Base-by-base conservation (phyloP, 2,888 invertebrate genomes). In the Eurytoma californica region DNA sequence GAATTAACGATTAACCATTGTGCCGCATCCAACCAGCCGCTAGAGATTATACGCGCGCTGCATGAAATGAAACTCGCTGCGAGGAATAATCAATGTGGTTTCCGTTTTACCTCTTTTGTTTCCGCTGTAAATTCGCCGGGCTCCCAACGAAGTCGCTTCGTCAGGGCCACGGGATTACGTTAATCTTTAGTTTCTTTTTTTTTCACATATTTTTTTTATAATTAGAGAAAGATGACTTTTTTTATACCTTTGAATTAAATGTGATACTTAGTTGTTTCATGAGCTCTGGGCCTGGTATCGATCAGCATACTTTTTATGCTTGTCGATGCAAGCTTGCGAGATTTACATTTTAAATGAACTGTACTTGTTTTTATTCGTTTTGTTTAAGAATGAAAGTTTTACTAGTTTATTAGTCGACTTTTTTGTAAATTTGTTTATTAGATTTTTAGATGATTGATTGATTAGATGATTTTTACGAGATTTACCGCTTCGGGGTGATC, bases 21-120 rank as follows among this genome's bases (percentile, higher is more conserved):
- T 70, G 57, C 47, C 60, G 65, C 51, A 61, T 72, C 39, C 39
- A 28, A 61, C 51, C 66, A 72, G 51, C 53, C 39, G 14, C n/a
- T 80, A 72, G 61, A 63, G 9, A 69, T 47, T 77, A 39, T 77
- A 49, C 16, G 55, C 72, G 77, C 53, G 72, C 58, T 77, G 65
- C 72, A 79, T 79, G 75, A 74, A 24, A 63, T 18, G 30, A 77
- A 72, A 73, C 47, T 69, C 55, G 58, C 73, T 80, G 77, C 69
- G 73, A 77, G 69, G 58, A 76, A 39, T 39, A 39, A 77, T 80
- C 69, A 80, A 77, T 80, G 69, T 77, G 68, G 28, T 77, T 79
- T 76, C 65, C 61, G 47, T 67, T 20, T 61, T 63, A 57, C n/a
- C 53, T 68, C 53, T 68, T 66, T 60, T 67, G 16, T 79, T 77